A percentile compares a stretch with the other conserved stretches of the same genome.
These are phyloP conservation scores for Stegana nigrithorax DNA, from an alignment of 2,888 invertebrate genomes.

Conservation along the genomic window DNA sequence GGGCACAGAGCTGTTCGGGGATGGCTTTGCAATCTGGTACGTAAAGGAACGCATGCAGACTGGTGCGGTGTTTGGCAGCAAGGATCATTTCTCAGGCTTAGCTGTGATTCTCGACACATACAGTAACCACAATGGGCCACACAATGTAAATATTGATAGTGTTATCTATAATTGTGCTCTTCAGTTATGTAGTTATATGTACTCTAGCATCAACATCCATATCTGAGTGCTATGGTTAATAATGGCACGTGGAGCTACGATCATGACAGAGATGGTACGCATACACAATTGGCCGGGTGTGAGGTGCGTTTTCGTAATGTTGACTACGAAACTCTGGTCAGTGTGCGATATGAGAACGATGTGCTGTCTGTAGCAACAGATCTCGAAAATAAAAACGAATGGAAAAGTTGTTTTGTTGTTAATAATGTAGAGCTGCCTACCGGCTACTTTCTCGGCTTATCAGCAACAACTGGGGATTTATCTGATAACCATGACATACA, in stretches of 20 bases:
- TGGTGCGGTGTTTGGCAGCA: constrained; percentile 95
- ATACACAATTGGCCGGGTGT: constrained; percentile 96
- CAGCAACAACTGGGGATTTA: constrained; percentile 97
- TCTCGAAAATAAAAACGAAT: constrained; percentile 89
- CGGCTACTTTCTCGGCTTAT: constrained; percentile 93
- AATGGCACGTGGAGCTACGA: constrained; percentile 96
- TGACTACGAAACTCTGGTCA: constrained; percentile 89
- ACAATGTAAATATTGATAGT: constrained; percentile 81
- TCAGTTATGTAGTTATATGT: background rate
- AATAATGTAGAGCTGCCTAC: constrained; percentile 92
- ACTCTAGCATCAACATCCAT: constrained; percentile 80
- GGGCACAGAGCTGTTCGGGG: constrained; percentile 95
- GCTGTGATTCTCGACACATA: constrained; percentile 97
- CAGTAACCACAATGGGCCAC: constrained; percentile 98
- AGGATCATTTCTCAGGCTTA: constrained; percentile 89
- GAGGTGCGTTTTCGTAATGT: constrained; percentile 94
- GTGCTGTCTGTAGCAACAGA: constrained; percentile 91
- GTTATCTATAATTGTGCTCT: background rate
- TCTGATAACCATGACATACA: constrained; percentile 96
- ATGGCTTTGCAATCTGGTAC: constrained; percentile 98
- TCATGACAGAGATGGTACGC: constrained; percentile 98
- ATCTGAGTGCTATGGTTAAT: constrained; percentile 97
- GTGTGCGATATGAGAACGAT: constrained; percentile 92
- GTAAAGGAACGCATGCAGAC: constrained; percentile 80
- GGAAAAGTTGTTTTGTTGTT: constrained; percentile 94